These are phyloP conservation scores for Gambusia holbrooki DNA, from an alignment of 2,113 vertebrate species.

Conservation along the genomic window DNA sequence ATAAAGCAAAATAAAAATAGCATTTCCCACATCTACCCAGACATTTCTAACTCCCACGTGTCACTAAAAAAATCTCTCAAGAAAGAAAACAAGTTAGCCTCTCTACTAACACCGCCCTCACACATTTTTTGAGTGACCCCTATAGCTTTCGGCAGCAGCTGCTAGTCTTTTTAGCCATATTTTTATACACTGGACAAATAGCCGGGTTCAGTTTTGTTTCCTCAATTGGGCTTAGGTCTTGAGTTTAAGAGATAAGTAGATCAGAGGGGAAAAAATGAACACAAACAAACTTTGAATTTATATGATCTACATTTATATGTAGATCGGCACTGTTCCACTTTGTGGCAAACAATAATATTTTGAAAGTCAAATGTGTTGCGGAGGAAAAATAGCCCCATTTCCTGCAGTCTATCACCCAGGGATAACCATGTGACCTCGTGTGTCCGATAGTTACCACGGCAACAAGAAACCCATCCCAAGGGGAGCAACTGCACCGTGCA, in stretches of 20 bases:
- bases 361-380: conserved; percentile 3
- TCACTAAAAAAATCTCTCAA: background rate
- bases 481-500: conserved; percentile 48
- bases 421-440: conserved; percentile 56
- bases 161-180: no score
- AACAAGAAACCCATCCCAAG: conserved; percentile 55
- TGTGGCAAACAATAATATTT: conserved; percentile 8
- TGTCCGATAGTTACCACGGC: conserved; percentile 62
- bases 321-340: background rate
- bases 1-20: background rate
- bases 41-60: background rate
- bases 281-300: background rate
- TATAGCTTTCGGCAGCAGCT: no score
- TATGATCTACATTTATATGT: background rate
- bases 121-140: background rate
- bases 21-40: background rate
- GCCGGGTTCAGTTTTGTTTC: background rate
- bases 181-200: background rate
- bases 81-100: background rate
- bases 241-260: background rate
- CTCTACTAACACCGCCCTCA: background rate
- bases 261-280: background rate
- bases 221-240: background rate
- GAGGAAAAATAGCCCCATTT: conserved; percentile 18
- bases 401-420: conserved; percentile 24